These are phyloP conservation scores for Sebastes cheni DNA, from an alignment of 2,797 vertebrate species.

Conservation along the genomic window DNA sequence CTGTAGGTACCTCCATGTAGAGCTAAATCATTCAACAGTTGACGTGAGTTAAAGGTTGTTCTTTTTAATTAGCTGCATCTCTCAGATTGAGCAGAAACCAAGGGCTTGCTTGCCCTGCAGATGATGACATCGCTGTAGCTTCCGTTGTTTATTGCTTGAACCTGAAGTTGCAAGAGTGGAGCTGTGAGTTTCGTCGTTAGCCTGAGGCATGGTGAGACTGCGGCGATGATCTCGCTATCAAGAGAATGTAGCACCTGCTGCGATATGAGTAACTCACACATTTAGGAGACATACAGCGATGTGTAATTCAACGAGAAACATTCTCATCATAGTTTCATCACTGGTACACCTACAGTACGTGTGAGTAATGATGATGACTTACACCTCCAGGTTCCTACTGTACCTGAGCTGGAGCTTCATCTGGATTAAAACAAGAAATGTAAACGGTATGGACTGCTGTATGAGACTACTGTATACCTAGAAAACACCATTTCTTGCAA, in stretches of 20 bases:
- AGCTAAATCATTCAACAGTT: not conserved
- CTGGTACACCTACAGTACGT: not conserved
- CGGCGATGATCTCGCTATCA: not conserved
- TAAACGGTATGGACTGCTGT: not conserved
- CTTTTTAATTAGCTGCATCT: not conserved
- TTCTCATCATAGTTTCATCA: not conserved
- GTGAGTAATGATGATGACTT: not conserved
- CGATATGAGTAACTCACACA: not conserved
- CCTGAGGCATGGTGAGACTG: not conserved
- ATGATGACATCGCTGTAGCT: not conserved
- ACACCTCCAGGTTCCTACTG: not conserved
- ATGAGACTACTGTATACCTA: not conserved
- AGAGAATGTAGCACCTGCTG: not conserved
- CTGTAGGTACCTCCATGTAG: not conserved
- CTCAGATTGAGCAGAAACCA: not conserved
- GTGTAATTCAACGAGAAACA: not conserved
- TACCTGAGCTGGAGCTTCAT: not conserved
- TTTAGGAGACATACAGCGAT: not conserved
- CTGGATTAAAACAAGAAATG: not conserved
- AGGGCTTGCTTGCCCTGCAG: not conserved
- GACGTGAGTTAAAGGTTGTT: not conserved
- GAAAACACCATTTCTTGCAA: not conserved
- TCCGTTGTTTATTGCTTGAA: not conserved
- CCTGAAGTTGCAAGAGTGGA: not conserved
- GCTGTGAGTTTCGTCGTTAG: not conserved